These are phyloP conservation scores for Argyrosomus japonicus DNA, from an alignment of 2,113 vertebrate genomes.

Conservation along the genomic window DNA sequence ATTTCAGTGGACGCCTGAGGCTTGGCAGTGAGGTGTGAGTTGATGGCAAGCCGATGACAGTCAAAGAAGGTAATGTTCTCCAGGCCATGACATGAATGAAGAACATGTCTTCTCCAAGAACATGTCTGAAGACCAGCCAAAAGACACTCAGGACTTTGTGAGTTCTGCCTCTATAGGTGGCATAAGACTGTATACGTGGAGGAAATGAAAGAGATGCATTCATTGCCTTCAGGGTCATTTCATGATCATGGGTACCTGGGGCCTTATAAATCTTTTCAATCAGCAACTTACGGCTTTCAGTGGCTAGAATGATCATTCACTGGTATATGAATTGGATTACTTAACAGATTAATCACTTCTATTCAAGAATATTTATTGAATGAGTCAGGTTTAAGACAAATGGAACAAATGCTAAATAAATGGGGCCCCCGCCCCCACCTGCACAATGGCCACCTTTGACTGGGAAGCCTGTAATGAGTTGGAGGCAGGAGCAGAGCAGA, in stretches of 20 bases:
- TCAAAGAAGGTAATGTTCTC: slow-evolving; percentile 61
- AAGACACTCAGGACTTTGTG: slow-evolving; percentile 66
- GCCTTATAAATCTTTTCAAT: slow-evolving; percentile 57
- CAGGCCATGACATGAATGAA: slow-evolving; percentile 54
- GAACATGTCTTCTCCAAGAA: slow-evolving; percentile 38
- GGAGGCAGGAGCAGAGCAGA: slow-evolving; percentile 66
- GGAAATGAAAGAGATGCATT: slow-evolving; percentile 75
- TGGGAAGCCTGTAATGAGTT: slow-evolving; percentile 61
- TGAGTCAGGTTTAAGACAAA: slow-evolving; percentile 18
- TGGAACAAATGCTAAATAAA: slow-evolving; percentile 24
- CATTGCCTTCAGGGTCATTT: slow-evolving; percentile 61
- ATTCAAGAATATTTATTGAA: slow-evolving; percentile 25
- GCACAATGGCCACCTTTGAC: slow-evolving; percentile 81
- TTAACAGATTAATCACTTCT: slow-evolving; percentile 18
- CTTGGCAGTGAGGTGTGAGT: slow-evolving; percentile 35
- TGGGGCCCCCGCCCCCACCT: not conserved
- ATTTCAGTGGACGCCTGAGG: slow-evolving; percentile 34
- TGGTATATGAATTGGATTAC: slow-evolving; percentile 33
- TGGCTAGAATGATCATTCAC: slow-evolving; percentile 39
- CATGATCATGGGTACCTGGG: slow-evolving; percentile 59
- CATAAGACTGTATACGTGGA: slow-evolving; percentile 41
- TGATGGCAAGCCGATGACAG: slow-evolving; percentile 29
- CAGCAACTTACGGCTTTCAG: slow-evolving; percentile 38
- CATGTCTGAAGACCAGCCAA: slow-evolving; percentile 56
- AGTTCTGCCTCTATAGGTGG: slow-evolving; percentile 50